A percentile compares a stretch with the other conserved stretches of the same genome.
Conservation (phyloP, 2,113 vertebrate genomes). For the Daubentonia madagascariensis region DNA sequence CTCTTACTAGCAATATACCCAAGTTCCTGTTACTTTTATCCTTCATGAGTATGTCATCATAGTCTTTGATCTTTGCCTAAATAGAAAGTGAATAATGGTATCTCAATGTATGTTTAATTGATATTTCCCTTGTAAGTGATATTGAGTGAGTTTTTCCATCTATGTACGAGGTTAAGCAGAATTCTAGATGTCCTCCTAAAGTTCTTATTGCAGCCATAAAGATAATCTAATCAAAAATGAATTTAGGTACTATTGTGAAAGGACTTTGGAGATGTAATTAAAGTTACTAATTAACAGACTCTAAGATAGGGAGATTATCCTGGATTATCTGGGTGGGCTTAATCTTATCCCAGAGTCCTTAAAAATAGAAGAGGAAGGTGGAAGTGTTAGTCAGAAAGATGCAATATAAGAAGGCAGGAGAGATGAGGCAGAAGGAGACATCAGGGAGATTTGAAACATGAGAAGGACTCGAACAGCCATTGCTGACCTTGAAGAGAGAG, state of each 20-base stretch:
- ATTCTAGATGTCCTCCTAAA: neutral
- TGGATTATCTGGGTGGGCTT: neutral
- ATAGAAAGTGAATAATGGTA: neutral
- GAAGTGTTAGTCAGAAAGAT: neutral
- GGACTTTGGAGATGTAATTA: neutral
- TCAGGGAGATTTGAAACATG: neutral
- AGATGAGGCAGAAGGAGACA: neutral
- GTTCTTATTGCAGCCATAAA: neutral
- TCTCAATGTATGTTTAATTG: neutral
- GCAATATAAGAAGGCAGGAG: neutral
- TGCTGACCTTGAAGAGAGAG: neutral
- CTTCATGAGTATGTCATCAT: neutral
- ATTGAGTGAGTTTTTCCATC: neutral
- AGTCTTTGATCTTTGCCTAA: neutral
- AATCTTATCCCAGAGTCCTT: neutral
- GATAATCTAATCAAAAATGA: neutral
- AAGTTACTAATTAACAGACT: neutral
- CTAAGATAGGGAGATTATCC: neutral
- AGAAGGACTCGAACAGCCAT: fast-evolving
- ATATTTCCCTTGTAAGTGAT: neutral
- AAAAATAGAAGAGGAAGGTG: neutral
- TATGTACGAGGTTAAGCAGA: neutral
- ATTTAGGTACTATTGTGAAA: neutral
- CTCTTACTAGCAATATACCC: neutral
- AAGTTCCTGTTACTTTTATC: neutral